Percentiles rank a stretch among this genome's conserved stretches.
Conservation (phyloP, 2,113 vertebrate genomes). For the Carassius auratus region DNA sequence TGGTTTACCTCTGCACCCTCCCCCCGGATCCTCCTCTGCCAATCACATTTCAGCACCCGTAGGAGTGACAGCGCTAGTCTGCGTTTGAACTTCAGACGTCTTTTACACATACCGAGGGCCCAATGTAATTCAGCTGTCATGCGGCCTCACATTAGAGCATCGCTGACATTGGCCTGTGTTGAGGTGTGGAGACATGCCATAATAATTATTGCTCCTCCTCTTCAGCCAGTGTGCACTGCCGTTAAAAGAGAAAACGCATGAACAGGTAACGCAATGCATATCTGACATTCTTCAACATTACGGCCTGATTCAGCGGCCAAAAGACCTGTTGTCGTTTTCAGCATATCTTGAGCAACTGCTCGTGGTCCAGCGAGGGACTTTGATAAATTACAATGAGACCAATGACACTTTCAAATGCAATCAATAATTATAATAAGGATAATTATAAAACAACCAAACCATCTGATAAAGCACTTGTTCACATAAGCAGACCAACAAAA, state of each 20-base stretch:
- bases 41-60: constrained; percentile 70
- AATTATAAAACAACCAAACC: constrained; percentile 32
- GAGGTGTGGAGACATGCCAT: constrained; percentile 67
- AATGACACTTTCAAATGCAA: constrained; percentile 51
- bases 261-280: constrained; percentile 53
- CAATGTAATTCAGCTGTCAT: constrained; percentile 71
- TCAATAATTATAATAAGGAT: constrained; percentile 20
- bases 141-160: constrained; percentile 60
- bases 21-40: constrained; percentile 34
- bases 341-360: neutral
- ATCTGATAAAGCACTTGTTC: neutral
- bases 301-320: constrained; percentile 35
- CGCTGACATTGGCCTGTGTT: constrained; percentile 58
- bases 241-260: constrained; percentile 57
- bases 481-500: neutral
- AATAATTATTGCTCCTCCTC: constrained; percentile 74
- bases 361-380: constrained; percentile 36
- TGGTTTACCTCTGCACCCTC: constrained; percentile 56
- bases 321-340: constrained; percentile 2
- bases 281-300: constrained; percentile 55
- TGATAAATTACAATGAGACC: constrained; percentile 48
- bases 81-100: constrained; percentile 73
- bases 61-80: constrained; percentile 69
- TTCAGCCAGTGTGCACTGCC: constrained; percentile 64
- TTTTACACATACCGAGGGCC: constrained; percentile 70